Evolutionary conservation across 2,797 vertebrate species (phyloP), one percentile per base, ranked within the genome.

Genomic region (Cryptoprocta ferox): DNA sequence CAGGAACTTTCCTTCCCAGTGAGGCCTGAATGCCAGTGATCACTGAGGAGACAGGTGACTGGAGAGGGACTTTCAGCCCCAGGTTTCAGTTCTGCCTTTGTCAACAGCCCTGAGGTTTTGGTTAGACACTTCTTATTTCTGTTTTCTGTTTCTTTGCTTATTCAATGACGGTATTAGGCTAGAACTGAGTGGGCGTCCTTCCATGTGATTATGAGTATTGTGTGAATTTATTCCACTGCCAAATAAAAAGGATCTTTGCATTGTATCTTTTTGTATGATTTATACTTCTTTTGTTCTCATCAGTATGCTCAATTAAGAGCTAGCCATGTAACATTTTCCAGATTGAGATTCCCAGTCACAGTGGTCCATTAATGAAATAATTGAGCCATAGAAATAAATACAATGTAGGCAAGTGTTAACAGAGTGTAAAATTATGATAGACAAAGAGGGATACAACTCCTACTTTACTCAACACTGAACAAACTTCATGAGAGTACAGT

Each of bases 231-330:
- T 48, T 70, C 6, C 39, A 83, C 28, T 91, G 68, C n/a, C 50
- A 83, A 90, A 66, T 89, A 92, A 96, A 96, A 97, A 71, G 87
- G 80, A 95, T 73, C 50, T 86, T 93, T 85, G 30, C 6, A 3
- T 68, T 71, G 42, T 71, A 19, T 89, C 18, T 80, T 81, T 95
- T 91, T 32, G 5, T 59, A 8, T 84, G 89, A 80, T 56, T 76
- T 82, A 24, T 0, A 18, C 8, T 79, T 79, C 61, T 84, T 93
- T 39, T 88, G 26, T 30, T 37, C 11, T 94, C 79, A 91, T 82
- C 39, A 80, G 24, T 87, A 59, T 92, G 39, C 35, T 80, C 39
- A 65, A 12, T 89, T 76, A 91, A 93, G 59, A 79, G 37, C 24
- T 91, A 88, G 48, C 26, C 50, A 48, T 92, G 42, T 88, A 91